Conservation (phyloP, 2,797 vertebrate species). For the Tinamus major region DNA sequence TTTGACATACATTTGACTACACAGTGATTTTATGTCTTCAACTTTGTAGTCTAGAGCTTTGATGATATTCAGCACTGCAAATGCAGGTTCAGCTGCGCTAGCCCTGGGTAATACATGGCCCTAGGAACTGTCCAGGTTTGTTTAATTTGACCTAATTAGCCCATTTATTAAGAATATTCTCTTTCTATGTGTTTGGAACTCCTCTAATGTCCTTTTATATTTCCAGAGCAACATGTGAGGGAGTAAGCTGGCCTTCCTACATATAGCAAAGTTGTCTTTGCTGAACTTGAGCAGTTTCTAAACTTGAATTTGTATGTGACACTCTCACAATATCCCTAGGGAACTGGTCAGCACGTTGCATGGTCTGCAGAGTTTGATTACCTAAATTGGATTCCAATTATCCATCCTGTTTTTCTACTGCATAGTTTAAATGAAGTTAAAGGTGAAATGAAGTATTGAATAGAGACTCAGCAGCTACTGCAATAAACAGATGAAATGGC, state of each 20-base stretch:
- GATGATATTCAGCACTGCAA: background rate
- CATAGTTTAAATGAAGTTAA: background rate
- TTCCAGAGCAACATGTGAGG: background rate
- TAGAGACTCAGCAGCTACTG: background rate
- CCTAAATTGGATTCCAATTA: background rate
- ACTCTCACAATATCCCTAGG: background rate
- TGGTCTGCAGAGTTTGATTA: background rate
- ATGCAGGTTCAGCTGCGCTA: background rate
- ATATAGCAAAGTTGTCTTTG: background rate
- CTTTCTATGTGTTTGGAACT: background rate
- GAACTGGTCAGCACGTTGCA: background rate
- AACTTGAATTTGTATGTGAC: background rate
- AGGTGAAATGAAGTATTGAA: conserved; percentile 6
- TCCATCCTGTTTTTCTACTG: background rate
- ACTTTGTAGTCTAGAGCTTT: background rate
- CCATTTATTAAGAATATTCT: background rate
- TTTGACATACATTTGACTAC: background rate
- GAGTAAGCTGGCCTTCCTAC: background rate
- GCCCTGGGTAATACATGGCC: background rate
- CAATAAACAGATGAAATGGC: background rate
- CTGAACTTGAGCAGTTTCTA: background rate
- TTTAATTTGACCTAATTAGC: background rate
- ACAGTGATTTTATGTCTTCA: background rate
- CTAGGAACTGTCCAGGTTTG: background rate
- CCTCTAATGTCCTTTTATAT: background rate